Conservation (phyloP, 64 coral and sea anemone genomes). For the Montipora efflorescens region DNA sequence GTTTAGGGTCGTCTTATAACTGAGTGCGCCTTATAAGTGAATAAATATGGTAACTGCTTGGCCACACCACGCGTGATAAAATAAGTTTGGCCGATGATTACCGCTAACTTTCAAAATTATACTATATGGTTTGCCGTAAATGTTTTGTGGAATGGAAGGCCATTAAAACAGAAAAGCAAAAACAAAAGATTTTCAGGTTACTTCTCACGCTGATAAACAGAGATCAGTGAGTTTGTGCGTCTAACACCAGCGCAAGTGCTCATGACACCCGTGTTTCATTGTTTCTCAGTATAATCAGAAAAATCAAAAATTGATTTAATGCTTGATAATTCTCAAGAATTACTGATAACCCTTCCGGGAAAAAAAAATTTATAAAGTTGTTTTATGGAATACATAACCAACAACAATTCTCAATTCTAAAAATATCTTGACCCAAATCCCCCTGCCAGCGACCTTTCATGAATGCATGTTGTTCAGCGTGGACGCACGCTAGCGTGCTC, state of each 20-base stretch:
- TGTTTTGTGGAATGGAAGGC: neutral
- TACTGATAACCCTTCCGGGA: neutral
- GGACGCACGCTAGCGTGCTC: neutral
- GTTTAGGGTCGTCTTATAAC: too few species aligned
- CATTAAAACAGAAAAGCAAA: neutral
- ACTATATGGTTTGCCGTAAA: neutral
- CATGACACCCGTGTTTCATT: neutral
- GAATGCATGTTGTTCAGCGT: too few species aligned
- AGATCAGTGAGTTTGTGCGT: neutral
- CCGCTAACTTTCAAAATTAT: neutral
- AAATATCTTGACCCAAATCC: constrained; percentile 11
- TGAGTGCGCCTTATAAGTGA: too few species aligned
- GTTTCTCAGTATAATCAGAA: neutral
- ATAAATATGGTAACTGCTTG: too few species aligned
- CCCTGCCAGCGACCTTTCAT: too few species aligned
- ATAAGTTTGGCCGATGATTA: neutral
- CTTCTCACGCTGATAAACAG: neutral
- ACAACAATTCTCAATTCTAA: neutral
- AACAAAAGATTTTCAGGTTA: neutral
- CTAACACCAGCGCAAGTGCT: neutral
- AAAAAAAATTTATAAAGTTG: neutral
- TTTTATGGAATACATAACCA: neutral
- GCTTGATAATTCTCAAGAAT: neutral
- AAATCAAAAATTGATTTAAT: neutral
- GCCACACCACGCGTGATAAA: neutral